phyloP scores from a whole-genome alignment of 2,888 invertebrate genomes.

The Brachyptera putata region DNA sequence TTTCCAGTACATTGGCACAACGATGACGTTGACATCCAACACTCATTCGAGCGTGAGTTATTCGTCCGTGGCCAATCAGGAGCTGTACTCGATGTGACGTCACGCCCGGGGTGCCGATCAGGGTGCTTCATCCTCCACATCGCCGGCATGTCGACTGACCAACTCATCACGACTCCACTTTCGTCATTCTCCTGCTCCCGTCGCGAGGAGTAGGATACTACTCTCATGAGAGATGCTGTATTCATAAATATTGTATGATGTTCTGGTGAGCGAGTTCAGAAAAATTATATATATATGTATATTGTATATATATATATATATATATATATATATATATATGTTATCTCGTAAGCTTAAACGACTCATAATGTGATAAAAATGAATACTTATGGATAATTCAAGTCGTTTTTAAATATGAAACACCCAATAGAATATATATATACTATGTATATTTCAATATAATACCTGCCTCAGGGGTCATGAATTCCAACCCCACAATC shows the following conservation, averaged over 20 bases:
- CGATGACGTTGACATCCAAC: conserved; percentile 44
- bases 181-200: background rate
- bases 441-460: too few relatives aligned
- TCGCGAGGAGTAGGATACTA: background rate
- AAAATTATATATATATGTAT: too few relatives aligned
- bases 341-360: too few relatives aligned
- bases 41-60: conserved; percentile 50
- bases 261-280: too few relatives aligned
- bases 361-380: too few relatives aligned
- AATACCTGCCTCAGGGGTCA: too few relatives aligned
- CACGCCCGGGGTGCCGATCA: conserved; percentile 50
- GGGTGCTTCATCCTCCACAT: conserved; percentile 31
- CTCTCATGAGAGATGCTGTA: background rate
- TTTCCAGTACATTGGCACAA: conserved; percentile 25
- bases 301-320: too few relatives aligned
- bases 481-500: too few relatives aligned
- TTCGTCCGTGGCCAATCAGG: conserved; percentile 61
- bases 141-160: background rate
- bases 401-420: too few relatives aligned
- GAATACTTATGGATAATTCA: too few relatives aligned
- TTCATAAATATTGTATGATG: background rate
- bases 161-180: background rate
- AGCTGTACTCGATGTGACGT: conserved; percentile 65
- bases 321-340: too few relatives aligned
- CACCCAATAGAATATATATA: too few relatives aligned